Evolutionary conservation across 2,888 invertebrate genomes (phyloP), one percentile per base, ranked within the genome.

Genomic region (Cephus spinipes): DNA sequence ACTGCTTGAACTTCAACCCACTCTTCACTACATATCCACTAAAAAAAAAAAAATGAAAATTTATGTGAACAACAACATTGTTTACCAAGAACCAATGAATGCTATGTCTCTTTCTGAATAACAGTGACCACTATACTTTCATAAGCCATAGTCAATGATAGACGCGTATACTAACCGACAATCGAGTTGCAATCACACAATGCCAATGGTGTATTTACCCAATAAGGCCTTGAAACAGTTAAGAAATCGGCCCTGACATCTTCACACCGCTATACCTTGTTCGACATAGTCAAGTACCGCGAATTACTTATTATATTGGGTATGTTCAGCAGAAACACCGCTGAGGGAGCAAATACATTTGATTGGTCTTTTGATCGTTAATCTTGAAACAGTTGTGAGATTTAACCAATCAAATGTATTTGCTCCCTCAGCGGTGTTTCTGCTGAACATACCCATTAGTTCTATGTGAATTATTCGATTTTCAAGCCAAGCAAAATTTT

Each of bases 161-260:
- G 55, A 55, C 55, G 55, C 55, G 9, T 55, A 23, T 23, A 55
- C 55, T 1, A 40, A 40, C 40, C 40, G 55, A 55, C 55, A 23
- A 55, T 23, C 55, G 55, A 23, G 55, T 55, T 55, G 23, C 23
- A 55, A 80, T 77, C 76, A 77, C 76, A 79, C 81, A 79, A 80
- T 80, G 79, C 79, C 81, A 81, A 81, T 81, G 80, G 79, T 79
- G 79, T 81, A 85, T 85, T 84, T 85, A 79, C 83, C 71, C 83
- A 84, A 84, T 82, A 81, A 80, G 80, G 80, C 84, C 86, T 86
- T 86, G 82, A 82, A 83, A 81, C 79, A 74, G 83, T 86, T 85
- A 81, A 85, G 83, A 84, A 85, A 86, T 83, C 83, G 83, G 77
- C 83, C 85, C 81, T 84, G 84, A 86, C 85, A 84, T 81, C 82